These are phyloP conservation scores for Corvus cornix DNA, from an alignment of 2,113 vertebrate species.

Conservation along the genomic window DNA sequence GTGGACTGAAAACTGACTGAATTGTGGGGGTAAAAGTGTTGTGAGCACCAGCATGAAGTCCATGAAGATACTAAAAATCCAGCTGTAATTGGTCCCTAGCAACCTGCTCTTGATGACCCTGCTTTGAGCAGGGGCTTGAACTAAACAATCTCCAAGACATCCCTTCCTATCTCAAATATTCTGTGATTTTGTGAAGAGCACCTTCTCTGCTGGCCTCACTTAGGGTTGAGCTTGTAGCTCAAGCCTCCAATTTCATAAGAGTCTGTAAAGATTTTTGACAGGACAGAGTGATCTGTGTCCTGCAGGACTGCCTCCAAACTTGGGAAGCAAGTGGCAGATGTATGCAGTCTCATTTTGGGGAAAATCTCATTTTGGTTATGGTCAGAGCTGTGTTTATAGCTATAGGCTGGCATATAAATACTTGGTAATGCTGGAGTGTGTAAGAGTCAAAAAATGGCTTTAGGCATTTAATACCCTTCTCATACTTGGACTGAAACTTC, in stretches of 20 bases:
- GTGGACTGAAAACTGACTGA: background rate
- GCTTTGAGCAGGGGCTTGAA: background rate
- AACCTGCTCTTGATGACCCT: background rate
- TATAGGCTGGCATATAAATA: background rate
- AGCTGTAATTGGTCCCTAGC: background rate
- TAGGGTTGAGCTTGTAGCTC: background rate
- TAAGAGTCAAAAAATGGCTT: background rate
- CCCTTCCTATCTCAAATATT: background rate
- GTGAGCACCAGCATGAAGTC: background rate
- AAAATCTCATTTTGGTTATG: background rate
- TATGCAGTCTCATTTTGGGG: background rate
- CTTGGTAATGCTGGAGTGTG: background rate
- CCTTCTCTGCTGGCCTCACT: background rate
- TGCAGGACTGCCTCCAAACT: background rate
- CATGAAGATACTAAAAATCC: background rate
- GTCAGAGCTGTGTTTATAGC: background rate
- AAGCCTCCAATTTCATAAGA: background rate
- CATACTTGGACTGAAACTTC: background rate
- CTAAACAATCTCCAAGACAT: background rate
- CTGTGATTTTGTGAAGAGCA: background rate
- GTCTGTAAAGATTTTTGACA: background rate
- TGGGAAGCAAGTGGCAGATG: background rate
- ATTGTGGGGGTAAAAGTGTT: rapidly evolving
- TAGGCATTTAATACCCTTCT: background rate
- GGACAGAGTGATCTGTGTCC: rapidly evolving